phyloP scores from a whole-genome alignment of 1,140 invertebrate species.

The Geopemphigus sp. region DNA sequence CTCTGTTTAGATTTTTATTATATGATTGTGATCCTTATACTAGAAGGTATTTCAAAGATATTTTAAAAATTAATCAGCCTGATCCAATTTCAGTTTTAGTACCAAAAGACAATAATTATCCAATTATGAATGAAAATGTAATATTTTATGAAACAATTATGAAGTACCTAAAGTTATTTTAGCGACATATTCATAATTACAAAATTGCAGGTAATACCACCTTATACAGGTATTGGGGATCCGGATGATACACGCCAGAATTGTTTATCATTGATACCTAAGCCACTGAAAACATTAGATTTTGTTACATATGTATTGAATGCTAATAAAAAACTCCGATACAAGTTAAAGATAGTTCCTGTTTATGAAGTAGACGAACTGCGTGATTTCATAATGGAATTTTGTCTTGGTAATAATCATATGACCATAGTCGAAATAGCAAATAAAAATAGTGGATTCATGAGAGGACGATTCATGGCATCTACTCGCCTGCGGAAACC shows the following conservation, averaged over 20 bases:
- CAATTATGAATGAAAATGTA: slow-evolving; percentile 11
- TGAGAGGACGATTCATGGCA: slow-evolving; percentile 69
- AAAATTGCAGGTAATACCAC: slow-evolving; percentile 59
- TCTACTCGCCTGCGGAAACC: slow-evolving; percentile 68
- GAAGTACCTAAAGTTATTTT: neutral
- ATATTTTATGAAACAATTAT: neutral
- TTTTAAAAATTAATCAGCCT: slow-evolving; percentile 53
- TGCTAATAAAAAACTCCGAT: slow-evolving; percentile 60
- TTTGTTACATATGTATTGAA: slow-evolving; percentile 65
- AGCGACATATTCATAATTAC: neutral
- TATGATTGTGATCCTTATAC: slow-evolving; percentile 80
- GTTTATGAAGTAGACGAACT: slow-evolving; percentile 68
- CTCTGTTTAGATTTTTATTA: slow-evolving; percentile 63
- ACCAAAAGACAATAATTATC: slow-evolving; percentile 42
- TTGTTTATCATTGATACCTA: slow-evolving; percentile 67
- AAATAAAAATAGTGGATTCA: slow-evolving; percentile 66
- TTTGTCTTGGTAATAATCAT: slow-evolving; percentile 64
- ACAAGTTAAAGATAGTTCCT: slow-evolving; percentile 63
- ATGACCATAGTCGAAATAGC: slow-evolving; percentile 65
- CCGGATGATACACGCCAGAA: slow-evolving; percentile 72
- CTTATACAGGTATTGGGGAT: slow-evolving; percentile 69
- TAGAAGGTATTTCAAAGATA: slow-evolving; percentile 65
- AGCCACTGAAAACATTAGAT: slow-evolving; percentile 66
- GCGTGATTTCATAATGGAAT: slow-evolving; percentile 67
- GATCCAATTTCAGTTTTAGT: slow-evolving; percentile 43